Evolutionary conservation across 2,797 vertebrate species (phyloP).

Genomic region (Sebastes umbrosus): DNA sequence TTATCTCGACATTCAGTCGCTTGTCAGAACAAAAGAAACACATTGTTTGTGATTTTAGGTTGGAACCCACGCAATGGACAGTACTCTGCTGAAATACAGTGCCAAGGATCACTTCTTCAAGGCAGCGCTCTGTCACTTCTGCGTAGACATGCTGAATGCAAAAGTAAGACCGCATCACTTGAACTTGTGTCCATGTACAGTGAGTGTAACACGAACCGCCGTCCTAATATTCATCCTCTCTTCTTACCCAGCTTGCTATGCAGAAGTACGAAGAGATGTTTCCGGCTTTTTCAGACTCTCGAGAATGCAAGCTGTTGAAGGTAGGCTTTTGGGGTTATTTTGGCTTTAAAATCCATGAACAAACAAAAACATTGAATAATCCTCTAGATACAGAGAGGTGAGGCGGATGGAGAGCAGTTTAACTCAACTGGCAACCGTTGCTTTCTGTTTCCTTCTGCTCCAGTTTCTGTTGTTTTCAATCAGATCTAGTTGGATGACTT

Average conservation of each 20-base stretch:
- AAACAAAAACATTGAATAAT: background rate
- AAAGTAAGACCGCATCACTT: slow-evolving; percentile 75
- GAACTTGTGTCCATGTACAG: background rate
- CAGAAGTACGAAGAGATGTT: slow-evolving; percentile 90
- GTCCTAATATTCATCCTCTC: background rate
- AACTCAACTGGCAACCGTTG: background rate
- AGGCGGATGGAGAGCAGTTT: background rate
- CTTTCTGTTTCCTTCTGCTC: background rate
- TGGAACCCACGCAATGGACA: slow-evolving; percentile 92
- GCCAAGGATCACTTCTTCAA: slow-evolving; percentile 96
- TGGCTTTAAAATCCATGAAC: background rate
- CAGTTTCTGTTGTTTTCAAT: background rate
- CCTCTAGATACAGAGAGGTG: background rate
- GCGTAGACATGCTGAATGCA: slow-evolving; percentile 92
- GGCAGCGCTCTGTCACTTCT: slow-evolving; percentile 92
- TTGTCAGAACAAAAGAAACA: background rate
- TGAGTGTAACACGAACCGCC: fast-evolving
- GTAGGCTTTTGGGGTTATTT: slow-evolving; percentile 59
- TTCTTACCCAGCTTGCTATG: slow-evolving; percentile 72
- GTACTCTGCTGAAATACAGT: slow-evolving; percentile 92
- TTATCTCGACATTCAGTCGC: background rate
- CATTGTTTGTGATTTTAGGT: slow-evolving; percentile 75
- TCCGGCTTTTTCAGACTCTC: slow-evolving; percentile 87
- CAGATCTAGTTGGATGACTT: background rate
- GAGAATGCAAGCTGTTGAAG: slow-evolving; percentile 88